phyloP scores from a whole-genome alignment of 2,113 vertebrate genomes.

The Thomomys bottae region DNA sequence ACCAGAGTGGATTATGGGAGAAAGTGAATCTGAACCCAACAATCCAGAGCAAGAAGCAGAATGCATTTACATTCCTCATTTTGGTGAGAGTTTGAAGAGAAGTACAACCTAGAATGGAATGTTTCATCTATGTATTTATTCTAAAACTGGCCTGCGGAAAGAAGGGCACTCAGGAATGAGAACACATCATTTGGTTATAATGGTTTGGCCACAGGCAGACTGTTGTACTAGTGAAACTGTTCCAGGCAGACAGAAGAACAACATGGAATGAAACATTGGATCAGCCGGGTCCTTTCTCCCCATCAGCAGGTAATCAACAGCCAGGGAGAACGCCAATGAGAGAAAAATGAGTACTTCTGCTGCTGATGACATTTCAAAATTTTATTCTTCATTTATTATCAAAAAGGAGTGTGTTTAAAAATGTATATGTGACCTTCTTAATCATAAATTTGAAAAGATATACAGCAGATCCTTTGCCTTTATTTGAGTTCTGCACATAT shows the following conservation, averaged over 20 bases:
- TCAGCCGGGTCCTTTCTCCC: neutral
- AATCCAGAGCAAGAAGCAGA: neutral
- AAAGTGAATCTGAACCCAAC: neutral
- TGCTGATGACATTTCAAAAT: slow-evolving; percentile 82
- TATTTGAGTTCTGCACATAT: slow-evolving; percentile 70
- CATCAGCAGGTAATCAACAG: slow-evolving; percentile 53
- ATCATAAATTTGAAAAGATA: slow-evolving; percentile 81
- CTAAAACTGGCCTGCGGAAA: neutral
- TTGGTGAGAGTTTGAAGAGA: neutral
- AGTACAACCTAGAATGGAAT: neutral
- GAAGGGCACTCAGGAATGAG: neutral
- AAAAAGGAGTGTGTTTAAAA: slow-evolving; percentile 85
- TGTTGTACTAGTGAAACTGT: neutral
- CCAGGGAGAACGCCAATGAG: neutral
- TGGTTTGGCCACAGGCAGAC: neutral
- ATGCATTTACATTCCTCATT: neutral
- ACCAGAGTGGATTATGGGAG: neutral
- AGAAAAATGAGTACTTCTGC: slow-evolving; percentile 76
- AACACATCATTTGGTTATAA: neutral
- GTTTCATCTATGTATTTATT: neutral
- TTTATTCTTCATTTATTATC: slow-evolving; percentile 83
- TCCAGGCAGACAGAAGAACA: neutral
- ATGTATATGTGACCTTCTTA: slow-evolving; percentile 87
- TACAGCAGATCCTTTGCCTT: slow-evolving; percentile 75
- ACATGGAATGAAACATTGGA: neutral